Percentiles rank a stretch among this genome's conserved stretches.
phyloP scores from a whole-genome alignment of 2,797 vertebrate genomes.

The Phoeniculus purpureus region DNA sequence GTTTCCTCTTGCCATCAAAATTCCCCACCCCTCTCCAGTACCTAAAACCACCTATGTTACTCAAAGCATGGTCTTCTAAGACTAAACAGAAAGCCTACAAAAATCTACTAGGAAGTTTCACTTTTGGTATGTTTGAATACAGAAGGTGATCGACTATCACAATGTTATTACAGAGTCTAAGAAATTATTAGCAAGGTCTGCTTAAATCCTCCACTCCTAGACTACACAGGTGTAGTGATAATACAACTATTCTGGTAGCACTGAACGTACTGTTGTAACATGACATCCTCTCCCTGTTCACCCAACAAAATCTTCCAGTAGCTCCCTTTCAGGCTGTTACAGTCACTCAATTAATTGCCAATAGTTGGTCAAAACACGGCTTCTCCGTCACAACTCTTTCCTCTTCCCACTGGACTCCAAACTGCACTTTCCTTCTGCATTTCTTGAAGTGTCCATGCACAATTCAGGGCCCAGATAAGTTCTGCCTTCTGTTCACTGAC shows the following conservation, averaged over 20 bases:
- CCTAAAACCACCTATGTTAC: background rate
- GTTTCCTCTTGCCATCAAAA: background rate
- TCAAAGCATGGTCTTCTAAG: background rate
- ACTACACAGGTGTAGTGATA: background rate
- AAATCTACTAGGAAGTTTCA: background rate
- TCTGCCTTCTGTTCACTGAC: background rate
- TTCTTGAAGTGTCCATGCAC: background rate
- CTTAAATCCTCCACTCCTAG: background rate
- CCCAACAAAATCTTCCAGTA: background rate
- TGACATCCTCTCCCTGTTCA: background rate
- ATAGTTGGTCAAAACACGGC: background rate
- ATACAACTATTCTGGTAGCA: background rate
- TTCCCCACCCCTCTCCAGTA: background rate
- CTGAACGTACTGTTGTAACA: background rate
- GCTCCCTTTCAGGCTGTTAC: background rate
- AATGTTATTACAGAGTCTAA: background rate
- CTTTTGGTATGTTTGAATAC: background rate
- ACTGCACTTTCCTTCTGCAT: background rate
- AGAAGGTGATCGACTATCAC: background rate
- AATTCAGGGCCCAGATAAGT: background rate
- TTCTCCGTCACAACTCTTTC: background rate
- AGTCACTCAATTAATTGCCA: background rate
- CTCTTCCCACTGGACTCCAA: background rate
- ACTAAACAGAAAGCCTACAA: background rate
- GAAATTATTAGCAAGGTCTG: background rate